Evolutionary conservation across 2,888 invertebrate genomes (phyloP).

Genomic region (Ormia ochracea): DNA sequence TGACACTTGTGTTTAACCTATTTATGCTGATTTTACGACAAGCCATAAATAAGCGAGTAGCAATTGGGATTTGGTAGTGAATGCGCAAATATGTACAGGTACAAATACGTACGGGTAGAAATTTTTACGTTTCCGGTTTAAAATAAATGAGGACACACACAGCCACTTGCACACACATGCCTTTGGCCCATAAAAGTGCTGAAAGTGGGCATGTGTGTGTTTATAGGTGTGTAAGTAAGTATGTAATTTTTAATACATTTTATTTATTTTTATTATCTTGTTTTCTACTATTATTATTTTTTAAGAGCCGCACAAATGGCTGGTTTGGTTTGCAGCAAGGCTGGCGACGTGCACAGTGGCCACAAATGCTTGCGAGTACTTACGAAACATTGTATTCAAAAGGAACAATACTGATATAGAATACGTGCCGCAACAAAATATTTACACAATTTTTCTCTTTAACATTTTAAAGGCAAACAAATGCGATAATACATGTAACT

Average conservation of each 20-base stretch:
- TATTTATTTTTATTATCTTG: slow-evolving; percentile 1
- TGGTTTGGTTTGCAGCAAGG: slow-evolving; percentile 1
- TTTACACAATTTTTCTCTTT: too few relatives aligned
- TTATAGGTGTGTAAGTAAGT: not conserved
- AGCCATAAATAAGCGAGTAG: slow-evolving; percentile 71
- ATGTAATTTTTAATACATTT: slow-evolving; percentile 23
- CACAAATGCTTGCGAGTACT: too few relatives aligned
- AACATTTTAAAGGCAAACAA: too few relatives aligned
- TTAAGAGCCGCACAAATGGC: slow-evolving; percentile 17
- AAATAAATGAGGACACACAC: not conserved
- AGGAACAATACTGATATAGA: too few relatives aligned
- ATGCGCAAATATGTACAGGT: slow-evolving; percentile 40
- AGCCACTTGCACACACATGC: not conserved
- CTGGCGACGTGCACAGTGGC: not conserved
- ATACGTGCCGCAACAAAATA: too few relatives aligned
- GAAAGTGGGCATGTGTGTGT: not conserved
- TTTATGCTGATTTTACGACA: slow-evolving; percentile 75
- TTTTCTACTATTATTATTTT: not conserved
- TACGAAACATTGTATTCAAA: too few relatives aligned
- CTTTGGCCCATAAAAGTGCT: not conserved
- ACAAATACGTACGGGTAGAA: not conserved
- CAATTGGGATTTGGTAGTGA: slow-evolving; percentile 57
- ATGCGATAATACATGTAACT: too few relatives aligned
- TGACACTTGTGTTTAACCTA: slow-evolving; percentile 75
- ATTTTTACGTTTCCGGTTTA: slow-evolving; percentile 14